Evolutionary conservation across 2,113 vertebrate genomes (phyloP).

Genomic region (Callipepla californica): DNA sequence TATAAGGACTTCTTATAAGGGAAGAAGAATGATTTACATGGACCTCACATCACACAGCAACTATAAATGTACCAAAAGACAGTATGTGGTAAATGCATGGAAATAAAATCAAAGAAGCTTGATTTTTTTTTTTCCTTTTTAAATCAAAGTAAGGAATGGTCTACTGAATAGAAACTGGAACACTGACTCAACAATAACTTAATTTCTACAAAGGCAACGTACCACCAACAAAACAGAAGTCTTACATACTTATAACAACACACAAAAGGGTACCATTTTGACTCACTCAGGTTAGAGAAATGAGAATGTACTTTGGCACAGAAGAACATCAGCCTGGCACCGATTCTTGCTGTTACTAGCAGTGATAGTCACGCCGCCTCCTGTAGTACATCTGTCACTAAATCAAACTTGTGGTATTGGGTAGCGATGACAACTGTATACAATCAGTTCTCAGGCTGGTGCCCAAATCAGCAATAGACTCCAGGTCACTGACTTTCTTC

Average conservation of each 20-base stretch:
- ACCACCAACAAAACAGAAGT: neutral
- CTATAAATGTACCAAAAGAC: neutral
- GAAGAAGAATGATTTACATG: neutral
- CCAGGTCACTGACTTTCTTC: slow-evolving; percentile 56
- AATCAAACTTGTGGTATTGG: neutral
- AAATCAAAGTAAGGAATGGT: neutral
- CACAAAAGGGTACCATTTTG: neutral
- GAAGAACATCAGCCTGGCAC: neutral
- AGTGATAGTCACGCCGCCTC: neutral
- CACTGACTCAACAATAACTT: neutral
- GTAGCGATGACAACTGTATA: neutral
- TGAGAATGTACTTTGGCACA: neutral
- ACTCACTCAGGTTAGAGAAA: neutral
- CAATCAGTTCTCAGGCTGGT: slow-evolving; percentile 17
- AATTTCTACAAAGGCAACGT: neutral
- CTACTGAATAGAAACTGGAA: neutral
- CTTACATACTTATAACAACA: neutral
- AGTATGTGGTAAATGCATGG: neutral
- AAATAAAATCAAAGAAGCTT: neutral
- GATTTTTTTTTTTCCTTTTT: neutral
- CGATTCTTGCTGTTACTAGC: neutral
- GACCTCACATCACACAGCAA: neutral
- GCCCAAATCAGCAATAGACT: slow-evolving; percentile 31
- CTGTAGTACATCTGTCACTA: neutral
- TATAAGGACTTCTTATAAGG: neutral